These are phyloP conservation scores for Stenchaetothrips biformis DNA, from an alignment of 2,888 invertebrate genomes.

Conservation along the genomic window DNA sequence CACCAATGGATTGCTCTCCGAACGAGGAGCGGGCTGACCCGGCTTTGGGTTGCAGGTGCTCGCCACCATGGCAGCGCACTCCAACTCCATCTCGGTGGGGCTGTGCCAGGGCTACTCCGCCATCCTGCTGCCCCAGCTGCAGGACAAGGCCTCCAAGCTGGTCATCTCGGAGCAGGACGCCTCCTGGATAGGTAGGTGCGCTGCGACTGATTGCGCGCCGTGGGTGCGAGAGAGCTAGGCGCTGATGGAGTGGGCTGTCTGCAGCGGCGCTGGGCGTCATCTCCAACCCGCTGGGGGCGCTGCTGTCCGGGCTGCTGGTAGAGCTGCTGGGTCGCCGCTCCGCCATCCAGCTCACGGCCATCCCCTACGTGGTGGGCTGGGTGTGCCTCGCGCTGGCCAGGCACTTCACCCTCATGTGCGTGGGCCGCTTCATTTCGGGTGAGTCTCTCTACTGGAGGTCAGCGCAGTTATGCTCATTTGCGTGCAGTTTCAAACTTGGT, in stretches of 20 bases:
- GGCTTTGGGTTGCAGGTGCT: conserved; percentile 51
- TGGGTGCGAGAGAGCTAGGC: too few relatives aligned
- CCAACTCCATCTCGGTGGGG: conserved; percentile 69
- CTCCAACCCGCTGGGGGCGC: conserved; percentile 65
- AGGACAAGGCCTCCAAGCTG: conserved; percentile 39
- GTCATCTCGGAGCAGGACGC: conserved; percentile 57
- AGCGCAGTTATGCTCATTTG: too few relatives aligned
- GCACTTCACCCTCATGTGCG: conserved; percentile 58
- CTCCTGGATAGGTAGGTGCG: conserved; percentile 64
- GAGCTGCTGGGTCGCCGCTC: conserved; percentile 61
- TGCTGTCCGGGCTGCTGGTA: conserved; percentile 63
- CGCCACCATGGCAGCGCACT: conserved; percentile 67
- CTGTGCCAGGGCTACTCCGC: conserved; percentile 72
- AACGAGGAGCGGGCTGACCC: neutral
- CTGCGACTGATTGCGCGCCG: neutral
- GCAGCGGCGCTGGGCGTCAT: conserved; percentile 66
- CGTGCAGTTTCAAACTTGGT: neutral
- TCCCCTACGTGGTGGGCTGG: conserved; percentile 67
- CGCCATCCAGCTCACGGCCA: conserved; percentile 60
- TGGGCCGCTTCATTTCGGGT: conserved; percentile 60
- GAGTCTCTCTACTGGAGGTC: neutral
- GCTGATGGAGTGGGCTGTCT: conserved; percentile 36
- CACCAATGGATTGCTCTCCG: too few relatives aligned
- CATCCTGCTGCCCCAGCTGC: conserved; percentile 65
- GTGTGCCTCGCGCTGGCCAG: conserved; percentile 61